Conservation (phyloP, 2,888 invertebrate species). For the Chaetogeoica ovagalla region DNA sequence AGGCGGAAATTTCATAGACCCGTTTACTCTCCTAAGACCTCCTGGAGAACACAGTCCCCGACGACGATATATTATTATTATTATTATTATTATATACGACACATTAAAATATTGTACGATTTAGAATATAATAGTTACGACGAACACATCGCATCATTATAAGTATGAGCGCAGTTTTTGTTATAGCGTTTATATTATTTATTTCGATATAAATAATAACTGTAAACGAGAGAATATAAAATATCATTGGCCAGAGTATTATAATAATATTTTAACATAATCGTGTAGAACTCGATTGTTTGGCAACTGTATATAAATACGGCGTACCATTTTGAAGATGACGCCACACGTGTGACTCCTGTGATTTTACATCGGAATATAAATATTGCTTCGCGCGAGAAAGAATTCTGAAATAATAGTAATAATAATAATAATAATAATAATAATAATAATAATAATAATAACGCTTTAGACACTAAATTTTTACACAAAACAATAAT, state of each 20-base stretch:
- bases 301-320: not conserved
- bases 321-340: no score
- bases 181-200: not conserved
- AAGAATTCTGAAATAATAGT: no score
- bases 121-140: not conserved
- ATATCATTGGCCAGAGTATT: not conserved
- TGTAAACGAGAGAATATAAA: not conserved
- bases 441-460: no score
- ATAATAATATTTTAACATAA: not conserved
- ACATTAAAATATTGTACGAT: not conserved
- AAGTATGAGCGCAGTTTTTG: not conserved
- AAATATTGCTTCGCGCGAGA: no score
- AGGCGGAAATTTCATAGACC: not conserved
- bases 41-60: constrained; percentile 14
- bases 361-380: no score
- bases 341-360: no score
- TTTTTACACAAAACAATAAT: no score
- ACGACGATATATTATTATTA: no score
- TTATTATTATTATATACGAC: no score
- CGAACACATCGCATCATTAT: not conserved
- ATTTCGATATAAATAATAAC: not conserved
- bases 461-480: no score
- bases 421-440: no score
- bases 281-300: not conserved
- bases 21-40: not conserved